These are phyloP conservation scores for Ancistrus triradiatus DNA, from an alignment of 2,113 vertebrate genomes.

Conservation along the genomic window DNA sequence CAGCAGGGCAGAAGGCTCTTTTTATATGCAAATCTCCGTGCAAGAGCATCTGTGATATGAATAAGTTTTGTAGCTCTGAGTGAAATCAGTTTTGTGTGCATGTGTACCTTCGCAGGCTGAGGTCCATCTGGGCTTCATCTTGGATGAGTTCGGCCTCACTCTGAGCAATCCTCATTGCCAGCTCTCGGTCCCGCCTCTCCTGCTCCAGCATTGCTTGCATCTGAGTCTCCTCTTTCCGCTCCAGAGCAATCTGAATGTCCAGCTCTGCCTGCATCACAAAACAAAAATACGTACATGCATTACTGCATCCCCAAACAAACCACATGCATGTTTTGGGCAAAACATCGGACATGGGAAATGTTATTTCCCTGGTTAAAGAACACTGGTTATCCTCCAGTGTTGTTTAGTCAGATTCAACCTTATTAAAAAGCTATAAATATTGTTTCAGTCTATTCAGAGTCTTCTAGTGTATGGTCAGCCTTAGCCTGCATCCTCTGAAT, in stretches of 20 bases:
- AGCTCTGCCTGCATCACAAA: constrained; percentile 77
- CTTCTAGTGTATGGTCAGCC: too few species aligned
- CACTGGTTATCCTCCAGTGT: too few species aligned
- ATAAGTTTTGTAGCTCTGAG: constrained; percentile 7
- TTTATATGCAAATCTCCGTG: constrained; percentile 31
- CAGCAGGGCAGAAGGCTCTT: not conserved
- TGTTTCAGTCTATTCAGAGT: too few species aligned
- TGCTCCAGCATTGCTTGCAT: constrained; percentile 82
- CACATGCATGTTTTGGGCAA: too few species aligned
- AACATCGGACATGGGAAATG: constrained; percentile 7
- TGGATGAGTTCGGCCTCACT: constrained; percentile 90
- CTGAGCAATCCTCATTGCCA: constrained; percentile 93
- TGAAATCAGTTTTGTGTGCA: not conserved
- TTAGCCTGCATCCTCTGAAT: too few species aligned
- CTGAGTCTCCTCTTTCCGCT: constrained; percentile 84
- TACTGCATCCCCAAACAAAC: not conserved
- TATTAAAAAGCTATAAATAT: too few species aligned
- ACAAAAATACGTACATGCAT: constrained; percentile 10
- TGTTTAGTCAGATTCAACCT: too few species aligned
- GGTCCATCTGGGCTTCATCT: constrained; percentile 81
- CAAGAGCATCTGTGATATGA: constrained; percentile 6
- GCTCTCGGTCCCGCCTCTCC: constrained; percentile 87
- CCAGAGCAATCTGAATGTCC: constrained; percentile 80
- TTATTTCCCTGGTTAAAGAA: not conserved
- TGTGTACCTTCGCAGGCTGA: constrained; percentile 83